phyloP scores from a whole-genome alignment of 2,113 vertebrate genomes.

The Phrynocephalus versicolor region DNA sequence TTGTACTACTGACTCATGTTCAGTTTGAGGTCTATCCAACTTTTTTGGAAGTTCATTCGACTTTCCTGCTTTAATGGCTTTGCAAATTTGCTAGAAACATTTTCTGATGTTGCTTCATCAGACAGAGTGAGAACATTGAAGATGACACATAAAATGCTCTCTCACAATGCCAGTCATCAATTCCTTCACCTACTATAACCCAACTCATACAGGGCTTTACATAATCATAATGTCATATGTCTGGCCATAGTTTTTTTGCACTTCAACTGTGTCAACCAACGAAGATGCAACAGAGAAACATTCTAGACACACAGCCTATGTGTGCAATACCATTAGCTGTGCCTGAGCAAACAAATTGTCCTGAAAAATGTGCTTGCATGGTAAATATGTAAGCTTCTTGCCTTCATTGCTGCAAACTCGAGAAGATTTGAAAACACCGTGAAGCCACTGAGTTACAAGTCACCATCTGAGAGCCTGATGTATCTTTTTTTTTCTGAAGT shows the following conservation, averaged over 20 bases:
- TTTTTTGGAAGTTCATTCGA: background rate
- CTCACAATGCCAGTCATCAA: too few species aligned
- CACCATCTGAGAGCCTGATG: background rate
- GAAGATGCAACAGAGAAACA: background rate
- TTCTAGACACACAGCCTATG: background rate
- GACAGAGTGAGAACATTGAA: background rate
- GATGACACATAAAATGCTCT: background rate
- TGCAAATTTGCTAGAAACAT: background rate
- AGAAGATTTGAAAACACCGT: background rate
- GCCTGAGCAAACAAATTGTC: too few species aligned
- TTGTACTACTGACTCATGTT: too few species aligned
- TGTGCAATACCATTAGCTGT: background rate
- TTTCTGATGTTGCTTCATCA: background rate
- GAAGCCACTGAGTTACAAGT: background rate
- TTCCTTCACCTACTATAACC: background rate
- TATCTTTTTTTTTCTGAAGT: fast-evolving
- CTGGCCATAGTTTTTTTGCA: background rate
- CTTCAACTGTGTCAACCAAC: background rate
- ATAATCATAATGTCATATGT: background rate
- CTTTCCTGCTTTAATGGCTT: background rate
- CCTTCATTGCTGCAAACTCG: background rate
- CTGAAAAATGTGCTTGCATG: background rate
- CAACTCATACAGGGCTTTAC: background rate
- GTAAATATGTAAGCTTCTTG: background rate
- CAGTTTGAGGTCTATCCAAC: too few species aligned